phyloP scores from a whole-genome alignment of 2,888 invertebrate genomes.

The Venusia cambrica region DNA sequence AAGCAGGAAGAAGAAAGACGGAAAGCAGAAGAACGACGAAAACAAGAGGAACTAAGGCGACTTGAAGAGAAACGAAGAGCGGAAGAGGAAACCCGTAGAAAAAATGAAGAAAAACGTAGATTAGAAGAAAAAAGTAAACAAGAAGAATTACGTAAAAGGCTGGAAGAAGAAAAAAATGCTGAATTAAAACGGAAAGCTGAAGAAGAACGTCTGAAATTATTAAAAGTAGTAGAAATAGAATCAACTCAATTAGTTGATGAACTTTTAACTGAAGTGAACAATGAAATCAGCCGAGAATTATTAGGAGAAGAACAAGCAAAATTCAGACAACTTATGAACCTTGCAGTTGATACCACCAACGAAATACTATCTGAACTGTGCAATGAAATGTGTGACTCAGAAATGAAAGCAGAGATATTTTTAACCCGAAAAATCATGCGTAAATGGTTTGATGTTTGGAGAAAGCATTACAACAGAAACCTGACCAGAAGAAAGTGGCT shows the following conservation, averaged over 20 bases:
- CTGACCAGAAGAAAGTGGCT: conserved; percentile 56
- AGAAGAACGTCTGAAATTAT: conserved; percentile 53
- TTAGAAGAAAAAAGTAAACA: conserved; percentile 41
- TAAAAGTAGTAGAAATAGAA: conserved; percentile 59
- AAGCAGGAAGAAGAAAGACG: conserved; percentile 39
- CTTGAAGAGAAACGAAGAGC: conserved; percentile 34
- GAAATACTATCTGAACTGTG: conserved; percentile 53
- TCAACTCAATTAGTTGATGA: conserved; percentile 53
- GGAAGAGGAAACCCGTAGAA: conserved; percentile 42
- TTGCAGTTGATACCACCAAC: conserved; percentile 47
- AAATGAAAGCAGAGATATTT: conserved; percentile 62
- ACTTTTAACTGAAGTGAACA: conserved; percentile 51
- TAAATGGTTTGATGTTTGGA: conserved; percentile 68
- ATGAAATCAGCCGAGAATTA: conserved; percentile 45
- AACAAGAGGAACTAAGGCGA: conserved; percentile 31
- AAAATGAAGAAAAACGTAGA: conserved; percentile 29
- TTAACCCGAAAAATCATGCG: conserved; percentile 54
- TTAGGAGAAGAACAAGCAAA: conserved; percentile 56
- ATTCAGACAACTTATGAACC: conserved; percentile 45
- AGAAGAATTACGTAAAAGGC: conserved; percentile 37
- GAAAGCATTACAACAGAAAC: conserved; percentile 53
- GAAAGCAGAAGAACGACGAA: conserved; percentile 32
- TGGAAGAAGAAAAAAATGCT: conserved; percentile 57
- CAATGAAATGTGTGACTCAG: conserved; percentile 53
- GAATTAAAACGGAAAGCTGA: conserved; percentile 56